phyloP scores from a whole-genome alignment of 2,888 invertebrate species.

The Conus canariensis region DNA sequence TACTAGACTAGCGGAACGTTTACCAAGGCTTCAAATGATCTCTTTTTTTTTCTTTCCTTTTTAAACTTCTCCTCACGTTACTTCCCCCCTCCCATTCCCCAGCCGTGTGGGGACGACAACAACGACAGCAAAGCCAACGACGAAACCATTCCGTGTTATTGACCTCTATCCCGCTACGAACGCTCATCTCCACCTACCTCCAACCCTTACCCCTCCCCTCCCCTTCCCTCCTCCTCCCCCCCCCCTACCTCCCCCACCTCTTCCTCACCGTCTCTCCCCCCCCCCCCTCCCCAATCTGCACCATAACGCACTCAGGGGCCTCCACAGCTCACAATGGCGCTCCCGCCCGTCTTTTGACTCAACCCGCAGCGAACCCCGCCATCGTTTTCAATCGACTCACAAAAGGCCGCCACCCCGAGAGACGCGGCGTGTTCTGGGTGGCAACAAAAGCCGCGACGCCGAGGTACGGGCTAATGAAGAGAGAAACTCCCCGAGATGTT shows the following conservation, averaged over 20 bases:
- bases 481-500: background rate
- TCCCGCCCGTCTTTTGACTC: conserved; percentile 30
- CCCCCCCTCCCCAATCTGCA: background rate
- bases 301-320: conserved; percentile 37
- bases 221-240: background rate
- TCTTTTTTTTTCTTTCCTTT: background rate
- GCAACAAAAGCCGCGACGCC: background rate
- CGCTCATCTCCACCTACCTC: no score
- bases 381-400: background rate
- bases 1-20: no score
- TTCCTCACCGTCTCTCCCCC: background rate
- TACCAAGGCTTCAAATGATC: no score
- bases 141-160: background rate
- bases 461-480: conserved; percentile 15
- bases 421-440: background rate
- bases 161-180: background rate
- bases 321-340: conserved; percentile 15
- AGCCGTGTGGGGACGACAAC: background rate
- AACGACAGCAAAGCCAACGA: background rate
- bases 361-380: conserved; percentile 25
- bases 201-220: background rate
- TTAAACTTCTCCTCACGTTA: background rate
- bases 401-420: background rate
- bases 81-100: background rate
- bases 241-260: background rate